Evolutionary conservation across 2,113 vertebrate species (phyloP).

Genomic region (Notothenia coriiceps): DNA sequence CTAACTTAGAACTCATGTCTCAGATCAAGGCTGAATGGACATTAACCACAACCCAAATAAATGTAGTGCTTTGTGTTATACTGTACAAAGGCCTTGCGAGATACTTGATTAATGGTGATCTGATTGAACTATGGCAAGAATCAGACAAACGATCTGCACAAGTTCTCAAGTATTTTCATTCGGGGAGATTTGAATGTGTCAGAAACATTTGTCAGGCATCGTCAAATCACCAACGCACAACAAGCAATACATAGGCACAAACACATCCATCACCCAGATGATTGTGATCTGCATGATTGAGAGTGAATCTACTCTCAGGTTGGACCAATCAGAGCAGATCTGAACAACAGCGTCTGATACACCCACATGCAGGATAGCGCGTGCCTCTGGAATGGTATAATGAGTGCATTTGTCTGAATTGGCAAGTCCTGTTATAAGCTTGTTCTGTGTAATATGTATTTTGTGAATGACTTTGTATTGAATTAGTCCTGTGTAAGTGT

Average conservation of each 20-base stretch:
- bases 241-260: background rate
- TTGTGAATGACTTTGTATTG: too few species aligned
- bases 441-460: too few species aligned
- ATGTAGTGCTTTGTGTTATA: background rate
- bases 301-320: too few species aligned
- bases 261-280: background rate
- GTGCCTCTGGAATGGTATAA: too few species aligned
- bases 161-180: background rate
- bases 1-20: background rate
- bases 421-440: too few species aligned
- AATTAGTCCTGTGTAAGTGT: too few species aligned
- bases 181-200: background rate
- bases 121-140: background rate
- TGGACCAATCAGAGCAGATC: too few species aligned
- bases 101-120: background rate
- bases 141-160: too few species aligned
- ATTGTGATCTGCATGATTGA: too few species aligned
- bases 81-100: background rate
- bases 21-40: background rate
- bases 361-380: too few species aligned
- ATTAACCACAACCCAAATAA: background rate
- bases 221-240: background rate
- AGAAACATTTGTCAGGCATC: background rate
- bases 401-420: too few species aligned
- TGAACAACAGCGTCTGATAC: too few species aligned